These are phyloP conservation scores for Enteromius fasciolatus DNA, from an alignment of 2,797 vertebrate species.

Conservation along the genomic window DNA sequence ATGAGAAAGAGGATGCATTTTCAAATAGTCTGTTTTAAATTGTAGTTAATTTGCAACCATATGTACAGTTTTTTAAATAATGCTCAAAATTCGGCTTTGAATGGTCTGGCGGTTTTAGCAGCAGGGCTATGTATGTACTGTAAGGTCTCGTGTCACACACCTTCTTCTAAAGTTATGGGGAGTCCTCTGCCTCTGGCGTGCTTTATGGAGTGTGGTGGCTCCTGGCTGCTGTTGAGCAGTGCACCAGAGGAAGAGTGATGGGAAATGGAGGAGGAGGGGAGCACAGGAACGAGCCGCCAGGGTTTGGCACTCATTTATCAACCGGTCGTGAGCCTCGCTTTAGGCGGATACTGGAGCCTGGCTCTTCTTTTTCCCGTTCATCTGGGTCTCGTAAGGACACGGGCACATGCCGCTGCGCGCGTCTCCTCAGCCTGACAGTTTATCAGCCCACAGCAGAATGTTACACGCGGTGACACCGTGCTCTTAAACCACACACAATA, in stretches of 20 bases:
- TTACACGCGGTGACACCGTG: constrained; percentile 25
- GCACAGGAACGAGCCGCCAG: constrained; percentile 27
- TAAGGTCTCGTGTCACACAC: constrained; percentile 53
- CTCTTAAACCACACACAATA: constrained; percentile 7
- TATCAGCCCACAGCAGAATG: constrained; percentile 28
- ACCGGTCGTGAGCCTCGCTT: constrained; percentile 43
- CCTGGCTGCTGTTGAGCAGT: constrained; percentile 46
- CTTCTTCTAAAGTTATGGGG: constrained; percentile 52
- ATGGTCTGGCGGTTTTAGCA: constrained; percentile 32
- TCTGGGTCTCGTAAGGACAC: constrained; percentile 48
- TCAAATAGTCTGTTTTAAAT: neutral
- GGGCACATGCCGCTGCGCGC: neutral
- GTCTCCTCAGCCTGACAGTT: constrained; percentile 20
- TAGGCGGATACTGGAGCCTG: neutral
- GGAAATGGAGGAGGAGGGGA: constrained; percentile 30
- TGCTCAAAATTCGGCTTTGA: constrained; percentile 12
- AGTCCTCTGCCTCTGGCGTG: constrained; percentile 44
- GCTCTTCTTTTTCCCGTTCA: constrained; percentile 16
- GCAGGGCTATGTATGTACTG: constrained; percentile 31
- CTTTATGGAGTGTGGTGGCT: constrained; percentile 60
- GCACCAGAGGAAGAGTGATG: constrained; percentile 53
- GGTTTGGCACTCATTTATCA: constrained; percentile 56
- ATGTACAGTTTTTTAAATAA: neutral
- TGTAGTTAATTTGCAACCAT: neutral
- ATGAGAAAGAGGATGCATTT: neutral